A percentile compares a stretch with the other conserved stretches of the same genome.
phyloP scores from a whole-genome alignment of 2,797 vertebrate species.

The Chrosomus eos region DNA sequence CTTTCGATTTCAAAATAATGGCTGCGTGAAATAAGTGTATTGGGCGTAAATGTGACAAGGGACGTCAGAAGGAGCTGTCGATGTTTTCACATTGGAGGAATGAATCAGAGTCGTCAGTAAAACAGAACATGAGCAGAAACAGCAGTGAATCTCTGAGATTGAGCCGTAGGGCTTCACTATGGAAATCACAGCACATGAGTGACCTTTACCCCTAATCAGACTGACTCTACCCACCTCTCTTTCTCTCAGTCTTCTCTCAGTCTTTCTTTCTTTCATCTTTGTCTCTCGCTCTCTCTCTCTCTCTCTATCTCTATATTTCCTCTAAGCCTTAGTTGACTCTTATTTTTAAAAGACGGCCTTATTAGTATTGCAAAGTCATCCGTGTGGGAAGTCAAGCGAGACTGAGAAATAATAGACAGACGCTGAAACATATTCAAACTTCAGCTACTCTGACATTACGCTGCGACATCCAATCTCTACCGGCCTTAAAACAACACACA shows the following conservation, averaged over 20 bases:
- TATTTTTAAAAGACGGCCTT: slow-evolving; percentile 5
- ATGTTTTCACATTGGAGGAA: slow-evolving; percentile 15
- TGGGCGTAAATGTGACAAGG: too few relatives aligned
- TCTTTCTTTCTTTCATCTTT: slow-evolving; percentile 60
- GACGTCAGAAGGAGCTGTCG: slow-evolving; percentile 51
- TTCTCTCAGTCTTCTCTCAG: slow-evolving; percentile 51
- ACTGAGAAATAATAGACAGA: slow-evolving; percentile 43
- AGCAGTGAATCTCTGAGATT: not conserved
- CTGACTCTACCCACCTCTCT: slow-evolving; percentile 11
- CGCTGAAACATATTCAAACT: slow-evolving; percentile 44
- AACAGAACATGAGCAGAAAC: not conserved
- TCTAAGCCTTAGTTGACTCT: not conserved
- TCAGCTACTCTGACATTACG: slow-evolving; percentile 47
- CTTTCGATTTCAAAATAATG: too few relatives aligned
- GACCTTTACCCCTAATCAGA: slow-evolving; percentile 34
- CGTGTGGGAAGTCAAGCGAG: slow-evolving; percentile 47
- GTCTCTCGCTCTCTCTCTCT: not conserved
- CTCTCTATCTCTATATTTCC: not conserved
- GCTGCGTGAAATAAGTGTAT: too few relatives aligned
- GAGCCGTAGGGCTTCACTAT: slow-evolving; percentile 7
- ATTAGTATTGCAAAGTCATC: slow-evolving; percentile 40
- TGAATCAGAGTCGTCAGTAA: slow-evolving; percentile 62
- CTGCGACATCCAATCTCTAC: slow-evolving; percentile 26
- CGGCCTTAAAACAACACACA: slow-evolving; percentile 57
- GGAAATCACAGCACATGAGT: not conserved